A percentile compares a stretch with the other conserved stretches of the same genome.
Evolutionary conservation across 2,888 invertebrate species (phyloP).

Genomic region (Sicus ferrugineus): DNA sequence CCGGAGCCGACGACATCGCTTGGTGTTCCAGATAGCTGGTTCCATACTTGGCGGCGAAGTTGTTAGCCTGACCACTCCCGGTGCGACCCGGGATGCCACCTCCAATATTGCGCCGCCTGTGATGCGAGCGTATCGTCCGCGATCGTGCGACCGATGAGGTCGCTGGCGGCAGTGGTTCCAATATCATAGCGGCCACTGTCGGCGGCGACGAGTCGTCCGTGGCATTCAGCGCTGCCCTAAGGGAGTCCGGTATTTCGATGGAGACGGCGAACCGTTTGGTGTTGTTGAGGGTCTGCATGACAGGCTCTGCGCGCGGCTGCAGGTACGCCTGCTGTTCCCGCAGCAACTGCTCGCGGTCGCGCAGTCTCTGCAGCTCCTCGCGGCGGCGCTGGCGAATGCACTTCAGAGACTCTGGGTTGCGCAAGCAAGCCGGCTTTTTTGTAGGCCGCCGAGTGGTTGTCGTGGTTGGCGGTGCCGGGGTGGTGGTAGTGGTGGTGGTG

Average conservation of each 20-base stretch:
- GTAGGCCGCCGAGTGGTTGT: slow-evolving; percentile 52
- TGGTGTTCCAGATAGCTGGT: slow-evolving; percentile 52
- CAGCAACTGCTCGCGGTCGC: slow-evolving; percentile 57
- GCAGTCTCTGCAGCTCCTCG: slow-evolving; percentile 58
- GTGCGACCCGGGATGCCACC: slow-evolving; percentile 45
- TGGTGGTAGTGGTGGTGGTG: slow-evolving; percentile 39
- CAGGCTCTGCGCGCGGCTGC: slow-evolving; percentile 56
- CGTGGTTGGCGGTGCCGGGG: slow-evolving; percentile 42
- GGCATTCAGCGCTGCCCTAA: slow-evolving; percentile 49
- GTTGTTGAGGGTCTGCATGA: slow-evolving; percentile 59
- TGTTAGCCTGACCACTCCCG: slow-evolving; percentile 37
- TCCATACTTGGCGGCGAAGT: slow-evolving; percentile 47
- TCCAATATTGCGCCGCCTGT: slow-evolving; percentile 53
- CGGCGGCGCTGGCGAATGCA: slow-evolving; percentile 59
- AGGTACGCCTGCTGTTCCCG: slow-evolving; percentile 56
- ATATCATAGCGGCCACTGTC: slow-evolving; percentile 27
- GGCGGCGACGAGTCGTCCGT: background rate
- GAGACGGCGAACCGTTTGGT: slow-evolving; percentile 60
- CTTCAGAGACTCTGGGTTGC: slow-evolving; percentile 59
- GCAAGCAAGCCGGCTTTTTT: slow-evolving; percentile 56
- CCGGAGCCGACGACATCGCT: slow-evolving; percentile 50
- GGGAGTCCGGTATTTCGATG: slow-evolving; percentile 60
- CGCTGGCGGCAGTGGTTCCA: slow-evolving; percentile 39
- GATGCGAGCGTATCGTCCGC: slow-evolving; percentile 56
- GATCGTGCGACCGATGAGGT: slow-evolving; percentile 51